Evolutionary conservation across 2,888 invertebrate genomes (phyloP).

Genomic region (Nephrotoma guestfalica): DNA sequence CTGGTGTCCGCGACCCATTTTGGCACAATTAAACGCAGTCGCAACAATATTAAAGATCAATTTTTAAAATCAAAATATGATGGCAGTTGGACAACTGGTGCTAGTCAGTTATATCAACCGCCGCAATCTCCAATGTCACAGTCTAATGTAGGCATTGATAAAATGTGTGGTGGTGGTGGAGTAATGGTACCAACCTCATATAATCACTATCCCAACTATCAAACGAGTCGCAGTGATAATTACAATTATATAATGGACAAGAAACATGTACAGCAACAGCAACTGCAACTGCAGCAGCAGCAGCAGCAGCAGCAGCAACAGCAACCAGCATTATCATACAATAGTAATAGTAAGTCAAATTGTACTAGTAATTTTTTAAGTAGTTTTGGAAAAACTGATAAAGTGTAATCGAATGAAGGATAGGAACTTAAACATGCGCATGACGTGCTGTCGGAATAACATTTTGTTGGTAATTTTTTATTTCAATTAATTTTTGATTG

Average conservation of each 20-base stretch:
- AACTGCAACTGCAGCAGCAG: slow-evolving; percentile 12
- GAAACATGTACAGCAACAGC: slow-evolving; percentile 8
- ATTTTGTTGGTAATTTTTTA: neutral
- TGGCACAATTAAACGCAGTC: slow-evolving; percentile 1
- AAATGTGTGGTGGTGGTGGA: neutral
- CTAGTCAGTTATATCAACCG: neutral
- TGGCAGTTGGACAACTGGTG: neutral
- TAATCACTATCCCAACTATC: neutral
- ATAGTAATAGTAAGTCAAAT: slow-evolving; percentile 15
- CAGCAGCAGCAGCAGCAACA: slow-evolving; percentile 15
- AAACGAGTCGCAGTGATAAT: neutral
- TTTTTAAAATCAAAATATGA: slow-evolving; percentile 2
- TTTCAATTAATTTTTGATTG: neutral
- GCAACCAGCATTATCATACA: slow-evolving; percentile 11
- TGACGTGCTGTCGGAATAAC: neutral
- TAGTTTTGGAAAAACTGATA: slow-evolving; percentile 31
- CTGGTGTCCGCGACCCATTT: neutral
- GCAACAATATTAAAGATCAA: neutral
- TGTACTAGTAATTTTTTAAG: slow-evolving; percentile 19
- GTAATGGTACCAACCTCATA: neutral
- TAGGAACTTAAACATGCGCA: neutral
- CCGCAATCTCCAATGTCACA: neutral
- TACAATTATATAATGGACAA: neutral
- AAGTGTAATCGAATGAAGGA: slow-evolving; percentile 20
- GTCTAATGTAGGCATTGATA: neutral